Conservation (phyloP, 37 sponge, comb jelly and placozoan genomes). For the Lycopodina hypogea region DNA sequence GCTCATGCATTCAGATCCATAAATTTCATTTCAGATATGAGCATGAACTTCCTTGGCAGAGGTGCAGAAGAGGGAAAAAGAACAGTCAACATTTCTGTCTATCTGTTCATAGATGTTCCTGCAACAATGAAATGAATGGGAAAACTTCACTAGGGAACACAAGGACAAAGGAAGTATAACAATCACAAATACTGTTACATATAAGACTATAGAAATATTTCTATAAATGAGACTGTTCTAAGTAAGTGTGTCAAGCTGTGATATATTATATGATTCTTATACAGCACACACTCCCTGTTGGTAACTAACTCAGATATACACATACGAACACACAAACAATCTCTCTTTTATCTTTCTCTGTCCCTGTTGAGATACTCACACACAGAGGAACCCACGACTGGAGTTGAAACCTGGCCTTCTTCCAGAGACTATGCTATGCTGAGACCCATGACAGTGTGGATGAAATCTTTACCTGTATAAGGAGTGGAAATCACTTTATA, state of each 20-base stretch:
- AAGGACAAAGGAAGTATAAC: neutral
- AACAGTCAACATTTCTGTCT: conserved; percentile 62
- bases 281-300: no score
- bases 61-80: conserved; percentile 86
- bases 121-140: conserved; percentile 9
- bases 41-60: conserved; percentile 78
- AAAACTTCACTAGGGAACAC: conserved; percentile 8
- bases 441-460: conserved; percentile 56
- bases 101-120: conserved; percentile 73
- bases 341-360: no score
- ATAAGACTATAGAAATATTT: no score
- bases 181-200: no score
- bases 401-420: conserved; percentile 48
- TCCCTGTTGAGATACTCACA: no score
- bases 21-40: conserved; percentile 78
- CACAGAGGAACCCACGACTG: conserved; percentile 75
- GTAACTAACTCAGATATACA: no score
- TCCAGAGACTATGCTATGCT: conserved; percentile 77
- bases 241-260: no score
- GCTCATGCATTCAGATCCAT: conserved; percentile 85
- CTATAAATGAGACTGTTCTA: no score
- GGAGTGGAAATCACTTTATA: no score
- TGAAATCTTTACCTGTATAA: conserved; percentile 41
- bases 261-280: no score
- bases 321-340: no score